phyloP scores from a whole-genome alignment of 2,113 vertebrate genomes.

The Melanerpes aurifrons region DNA sequence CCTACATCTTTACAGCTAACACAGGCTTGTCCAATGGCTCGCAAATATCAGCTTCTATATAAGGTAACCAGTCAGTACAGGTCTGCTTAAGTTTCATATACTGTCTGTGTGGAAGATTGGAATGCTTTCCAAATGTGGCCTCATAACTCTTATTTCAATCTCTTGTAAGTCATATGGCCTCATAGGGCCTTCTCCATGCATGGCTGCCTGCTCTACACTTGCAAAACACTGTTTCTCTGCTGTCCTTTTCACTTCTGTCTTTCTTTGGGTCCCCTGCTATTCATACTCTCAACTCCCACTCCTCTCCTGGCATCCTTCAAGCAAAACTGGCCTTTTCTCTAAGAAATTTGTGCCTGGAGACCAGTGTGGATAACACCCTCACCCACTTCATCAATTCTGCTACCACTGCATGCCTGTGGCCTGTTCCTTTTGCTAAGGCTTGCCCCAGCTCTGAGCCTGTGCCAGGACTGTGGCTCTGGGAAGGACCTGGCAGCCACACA shows the following conservation, averaged over 20 bases:
- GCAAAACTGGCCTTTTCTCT: neutral
- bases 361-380: neutral
- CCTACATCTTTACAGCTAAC: neutral
- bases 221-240: neutral
- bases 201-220: neutral
- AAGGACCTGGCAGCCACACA: neutral
- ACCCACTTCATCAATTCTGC: neutral
- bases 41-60: neutral
- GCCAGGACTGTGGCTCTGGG: accelerated
- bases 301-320: neutral
- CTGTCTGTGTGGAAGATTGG: neutral
- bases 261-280: neutral
- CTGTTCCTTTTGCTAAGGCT: neutral
- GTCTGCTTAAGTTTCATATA: neutral
- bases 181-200: neutral
- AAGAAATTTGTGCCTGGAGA: neutral
- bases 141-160: neutral
- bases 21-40: neutral
- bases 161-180: neutral
- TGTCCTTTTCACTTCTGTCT: neutral
- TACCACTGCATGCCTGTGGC: too few relatives aligned
- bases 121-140: neutral
- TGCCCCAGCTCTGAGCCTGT: neutral
- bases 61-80: neutral
- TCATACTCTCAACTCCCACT: neutral